Evolutionary conservation across 2,888 invertebrate genomes (phyloP).

Genomic region (Drosophila lutescens): DNA sequence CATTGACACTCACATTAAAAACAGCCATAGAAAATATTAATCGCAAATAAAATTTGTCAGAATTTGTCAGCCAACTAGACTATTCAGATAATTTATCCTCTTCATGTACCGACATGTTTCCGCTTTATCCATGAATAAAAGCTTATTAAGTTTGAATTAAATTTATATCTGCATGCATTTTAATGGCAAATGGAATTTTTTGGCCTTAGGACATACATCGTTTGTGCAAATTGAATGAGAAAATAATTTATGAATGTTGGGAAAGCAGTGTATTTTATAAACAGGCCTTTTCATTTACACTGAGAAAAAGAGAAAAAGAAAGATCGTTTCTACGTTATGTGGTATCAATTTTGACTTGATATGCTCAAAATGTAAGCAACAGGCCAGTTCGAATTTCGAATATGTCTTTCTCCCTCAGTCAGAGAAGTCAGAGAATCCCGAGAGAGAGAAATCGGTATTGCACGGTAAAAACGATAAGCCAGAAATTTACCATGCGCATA

Average conservation of each 20-base stretch:
- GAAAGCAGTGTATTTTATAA: not conserved
- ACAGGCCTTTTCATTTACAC: not conserved
- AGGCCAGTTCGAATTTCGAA: too few species aligned
- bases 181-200: not conserved
- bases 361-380: too few species aligned
- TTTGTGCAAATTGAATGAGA: not conserved
- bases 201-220: not conserved
- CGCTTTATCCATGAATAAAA: not conserved
- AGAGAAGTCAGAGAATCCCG: too few species aligned
- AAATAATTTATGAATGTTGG: not conserved
- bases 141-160: slow-evolving; percentile 1
- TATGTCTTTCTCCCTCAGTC: too few species aligned
- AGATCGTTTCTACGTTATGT: too few species aligned
- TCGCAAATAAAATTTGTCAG: not conserved
- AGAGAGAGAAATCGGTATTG: too few species aligned
- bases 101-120: not conserved
- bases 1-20: not conserved
- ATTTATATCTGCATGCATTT: not conserved
- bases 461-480: too few species aligned
- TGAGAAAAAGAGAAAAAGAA: too few species aligned
- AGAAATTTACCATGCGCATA: too few species aligned
- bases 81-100: not conserved
- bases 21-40: not conserved
- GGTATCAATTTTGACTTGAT: too few species aligned
- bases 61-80: not conserved